These are phyloP conservation scores for Oscheius sp. DNA, from an alignment of 1,140 invertebrate species.

Conservation along the genomic window DNA sequence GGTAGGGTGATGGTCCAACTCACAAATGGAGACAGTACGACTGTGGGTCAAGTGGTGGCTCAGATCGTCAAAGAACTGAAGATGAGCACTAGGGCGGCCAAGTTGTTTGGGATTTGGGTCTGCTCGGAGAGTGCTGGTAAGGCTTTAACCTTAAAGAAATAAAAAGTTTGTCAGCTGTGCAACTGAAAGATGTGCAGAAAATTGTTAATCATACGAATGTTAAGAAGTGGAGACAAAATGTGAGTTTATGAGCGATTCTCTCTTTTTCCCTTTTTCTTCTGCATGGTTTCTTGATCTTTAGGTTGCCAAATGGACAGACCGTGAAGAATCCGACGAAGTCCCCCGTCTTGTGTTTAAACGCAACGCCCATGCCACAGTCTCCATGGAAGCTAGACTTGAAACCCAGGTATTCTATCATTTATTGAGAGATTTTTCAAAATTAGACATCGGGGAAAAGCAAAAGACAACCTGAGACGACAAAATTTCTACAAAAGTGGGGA, in stretches of 20 bases:
- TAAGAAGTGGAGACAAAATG: slow-evolving; percentile 50
- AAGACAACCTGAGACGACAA: too few species aligned
- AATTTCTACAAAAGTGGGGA: not conserved
- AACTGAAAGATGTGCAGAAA: slow-evolving; percentile 53
- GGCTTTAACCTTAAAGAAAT: slow-evolving; percentile 24
- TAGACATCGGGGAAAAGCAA: too few species aligned
- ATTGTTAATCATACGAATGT: slow-evolving; percentile 44
- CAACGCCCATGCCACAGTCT: slow-evolving; percentile 41
- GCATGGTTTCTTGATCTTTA: too few species aligned
- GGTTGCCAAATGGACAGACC: slow-evolving; percentile 48
- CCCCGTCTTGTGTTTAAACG: slow-evolving; percentile 43
- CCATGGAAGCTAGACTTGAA: not conserved
- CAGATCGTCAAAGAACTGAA: slow-evolving; percentile 40
- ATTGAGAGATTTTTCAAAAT: too few species aligned
- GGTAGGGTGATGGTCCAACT: slow-evolving; percentile 43
- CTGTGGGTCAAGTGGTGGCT: slow-evolving; percentile 46
- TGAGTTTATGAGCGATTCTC: too few species aligned
- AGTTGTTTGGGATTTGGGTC: slow-evolving; percentile 54
- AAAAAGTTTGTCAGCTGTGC: slow-evolving; percentile 43
- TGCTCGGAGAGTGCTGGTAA: slow-evolving; percentile 47
- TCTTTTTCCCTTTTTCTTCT: too few species aligned
- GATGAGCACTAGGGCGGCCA: slow-evolving; percentile 36
- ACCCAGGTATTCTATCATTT: not conserved
- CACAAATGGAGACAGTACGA: slow-evolving; percentile 26
- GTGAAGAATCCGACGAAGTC: slow-evolving; percentile 25